A percentile compares a stretch with the other conserved stretches of the same genome.
Conservation (phyloP, 2,888 invertebrate genomes). For the Ypsolopha scabrella region DNA sequence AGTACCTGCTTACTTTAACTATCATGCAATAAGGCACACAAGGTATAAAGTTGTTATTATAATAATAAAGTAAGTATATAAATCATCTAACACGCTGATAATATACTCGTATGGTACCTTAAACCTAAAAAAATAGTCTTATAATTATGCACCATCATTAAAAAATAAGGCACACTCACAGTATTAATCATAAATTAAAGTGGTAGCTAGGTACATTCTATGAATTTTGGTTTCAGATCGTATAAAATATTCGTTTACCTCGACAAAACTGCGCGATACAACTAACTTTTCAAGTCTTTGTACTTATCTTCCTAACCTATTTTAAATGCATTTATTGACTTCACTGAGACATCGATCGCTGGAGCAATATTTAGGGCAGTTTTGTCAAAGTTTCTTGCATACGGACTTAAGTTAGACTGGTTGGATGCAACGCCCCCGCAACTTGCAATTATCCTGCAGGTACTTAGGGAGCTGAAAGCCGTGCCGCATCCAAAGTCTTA, state of each 20-base stretch:
- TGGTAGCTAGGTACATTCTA: conserved; percentile 10
- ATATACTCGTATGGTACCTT: conserved; percentile 16
- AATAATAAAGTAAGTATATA: not conserved
- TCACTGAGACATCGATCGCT: conserved; percentile 33
- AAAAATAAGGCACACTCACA: conserved; percentile 13
- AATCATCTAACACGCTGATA: conserved; percentile 19
- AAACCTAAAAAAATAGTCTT: conserved; percentile 28
- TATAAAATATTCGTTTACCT: conserved; percentile 16
- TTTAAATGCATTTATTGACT: conserved; percentile 60
- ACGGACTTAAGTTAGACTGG: too few relatives aligned
- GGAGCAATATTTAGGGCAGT: conserved; percentile 26
- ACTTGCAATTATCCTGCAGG: too few relatives aligned
- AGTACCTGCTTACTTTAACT: conserved; percentile 13
- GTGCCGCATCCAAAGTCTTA: not conserved
- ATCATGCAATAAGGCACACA: conserved; percentile 47
- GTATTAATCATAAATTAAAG: conserved; percentile 18
- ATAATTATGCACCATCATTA: conserved; percentile 35
- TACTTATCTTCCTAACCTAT: conserved; percentile 57
- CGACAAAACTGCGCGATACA: conserved; percentile 30
- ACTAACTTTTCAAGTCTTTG: conserved; percentile 45
- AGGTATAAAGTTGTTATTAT: not conserved
- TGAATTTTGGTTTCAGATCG: conserved; percentile 47
- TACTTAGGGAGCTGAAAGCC: too few relatives aligned
- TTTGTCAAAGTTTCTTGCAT: conserved; percentile 28
- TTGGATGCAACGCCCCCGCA: too few relatives aligned